A percentile compares a stretch with the other conserved stretches of the same genome.
Conservation (phyloP, 2,888 invertebrate genomes). For the Acleris cristana region DNA sequence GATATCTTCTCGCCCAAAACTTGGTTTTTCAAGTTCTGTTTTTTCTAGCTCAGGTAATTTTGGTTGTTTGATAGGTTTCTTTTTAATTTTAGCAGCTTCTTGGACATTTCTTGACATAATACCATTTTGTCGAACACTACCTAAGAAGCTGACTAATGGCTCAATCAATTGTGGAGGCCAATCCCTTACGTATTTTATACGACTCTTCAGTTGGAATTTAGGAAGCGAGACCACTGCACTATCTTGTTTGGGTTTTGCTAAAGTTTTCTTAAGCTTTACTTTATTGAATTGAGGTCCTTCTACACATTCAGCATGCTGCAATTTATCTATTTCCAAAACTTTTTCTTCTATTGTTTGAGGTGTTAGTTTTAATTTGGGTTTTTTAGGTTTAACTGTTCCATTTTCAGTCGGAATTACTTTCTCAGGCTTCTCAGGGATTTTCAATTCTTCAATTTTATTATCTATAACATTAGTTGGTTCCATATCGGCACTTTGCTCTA, state of each 20-base stretch:
- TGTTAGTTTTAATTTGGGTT: slow-evolving; percentile 60
- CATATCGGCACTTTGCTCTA: slow-evolving; percentile 31
- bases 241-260: slow-evolving; percentile 77
- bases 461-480: slow-evolving; percentile 54
- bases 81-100: slow-evolving; percentile 87
- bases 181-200: slow-evolving; percentile 84
- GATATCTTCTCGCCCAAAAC: slow-evolving; percentile 80
- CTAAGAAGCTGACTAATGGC: slow-evolving; percentile 79
- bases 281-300: slow-evolving; percentile 86
- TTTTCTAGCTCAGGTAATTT: slow-evolving; percentile 82
- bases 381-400: slow-evolving; percentile 42
- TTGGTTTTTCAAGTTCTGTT: slow-evolving; percentile 82
- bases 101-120: slow-evolving; percentile 88
- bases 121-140: slow-evolving; percentile 85
- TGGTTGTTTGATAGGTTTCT: slow-evolving; percentile 83
- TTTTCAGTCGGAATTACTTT: slow-evolving; percentile 53
- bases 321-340: slow-evolving; percentile 84
- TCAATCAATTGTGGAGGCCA: slow-evolving; percentile 85
- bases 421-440: slow-evolving; percentile 34
- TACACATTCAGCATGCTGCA: slow-evolving; percentile 85
- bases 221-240: slow-evolving; percentile 77
- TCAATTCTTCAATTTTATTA: slow-evolving; percentile 23
- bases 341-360: slow-evolving; percentile 86
- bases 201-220: slow-evolving; percentile 88
- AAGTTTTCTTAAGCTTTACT: slow-evolving; percentile 87